phyloP scores from a whole-genome alignment of 2,888 invertebrate genomes.

The Calliphora vomitoria region DNA sequence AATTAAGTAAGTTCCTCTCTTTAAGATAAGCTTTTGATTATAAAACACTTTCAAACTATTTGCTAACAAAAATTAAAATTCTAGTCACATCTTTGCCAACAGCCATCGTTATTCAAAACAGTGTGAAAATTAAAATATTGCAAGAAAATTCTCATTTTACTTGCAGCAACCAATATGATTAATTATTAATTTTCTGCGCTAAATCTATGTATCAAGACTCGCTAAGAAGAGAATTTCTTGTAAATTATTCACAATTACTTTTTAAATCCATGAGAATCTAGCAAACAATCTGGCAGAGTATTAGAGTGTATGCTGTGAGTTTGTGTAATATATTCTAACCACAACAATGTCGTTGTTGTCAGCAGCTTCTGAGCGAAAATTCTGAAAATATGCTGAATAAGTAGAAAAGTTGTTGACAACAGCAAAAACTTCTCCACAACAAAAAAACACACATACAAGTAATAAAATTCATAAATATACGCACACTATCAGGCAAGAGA shows the following conservation, averaged over 20 bases:
- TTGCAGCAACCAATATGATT: neutral
- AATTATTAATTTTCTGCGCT: neutral
- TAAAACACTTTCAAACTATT: neutral
- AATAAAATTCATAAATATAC: neutral
- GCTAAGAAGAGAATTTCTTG: neutral
- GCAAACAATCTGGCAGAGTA: too few species aligned
- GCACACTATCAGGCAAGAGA: neutral
- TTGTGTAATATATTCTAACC: too few species aligned
- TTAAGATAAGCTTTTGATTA: neutral
- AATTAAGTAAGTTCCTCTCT: too few species aligned
- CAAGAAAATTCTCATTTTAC: neutral
- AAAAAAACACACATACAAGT: neutral
- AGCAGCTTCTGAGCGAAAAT: too few species aligned
- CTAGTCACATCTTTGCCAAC: neutral
- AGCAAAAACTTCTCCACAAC: neutral
- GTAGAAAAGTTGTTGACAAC: constrained; percentile 16
- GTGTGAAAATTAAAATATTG: neutral
- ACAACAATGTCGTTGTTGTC: too few species aligned
- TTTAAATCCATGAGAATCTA: neutral
- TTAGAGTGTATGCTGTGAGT: too few species aligned
- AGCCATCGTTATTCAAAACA: neutral
- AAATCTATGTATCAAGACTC: neutral
- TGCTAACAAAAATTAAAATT: neutral
- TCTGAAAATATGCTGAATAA: neutral
- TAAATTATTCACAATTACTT: neutral